Evolutionary conservation across 2,797 vertebrate species (phyloP).

Genomic region (Discoglossus pictus): DNA sequence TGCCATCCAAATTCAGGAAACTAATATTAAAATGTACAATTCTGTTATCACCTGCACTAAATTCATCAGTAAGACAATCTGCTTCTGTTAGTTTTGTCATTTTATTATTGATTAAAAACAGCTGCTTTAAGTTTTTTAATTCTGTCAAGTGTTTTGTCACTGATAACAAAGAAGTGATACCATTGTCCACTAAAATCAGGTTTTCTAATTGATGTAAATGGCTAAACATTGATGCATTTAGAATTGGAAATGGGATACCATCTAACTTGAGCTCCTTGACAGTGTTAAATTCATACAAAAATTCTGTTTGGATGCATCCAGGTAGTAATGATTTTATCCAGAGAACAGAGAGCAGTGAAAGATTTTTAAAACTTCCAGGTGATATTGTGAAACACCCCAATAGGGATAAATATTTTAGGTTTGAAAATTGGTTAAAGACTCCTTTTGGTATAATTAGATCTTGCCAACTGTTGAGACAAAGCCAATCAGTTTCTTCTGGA

Average conservation of each 20-base stretch:
- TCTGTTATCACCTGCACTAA: neutral
- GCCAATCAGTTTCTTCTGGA: too few species aligned
- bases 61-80: neutral
- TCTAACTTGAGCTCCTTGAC: neutral
- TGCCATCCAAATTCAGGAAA: neutral
- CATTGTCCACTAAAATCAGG: neutral
- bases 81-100: neutral
- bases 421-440: too few species aligned
- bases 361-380: too few species aligned
- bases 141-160: neutral
- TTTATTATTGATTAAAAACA: constrained; percentile 9
- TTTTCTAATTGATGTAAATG: neutral
- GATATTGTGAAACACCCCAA: neutral
- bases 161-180: neutral
- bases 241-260: neutral
- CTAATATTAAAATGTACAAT: constrained; percentile 4
- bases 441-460: too few species aligned
- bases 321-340: too few species aligned
- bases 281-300: neutral
- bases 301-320: neutral
- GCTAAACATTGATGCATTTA: neutral
- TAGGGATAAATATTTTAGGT: too few species aligned
- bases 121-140: neutral
- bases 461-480: too few species aligned
- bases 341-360: too few species aligned